Conservation (phyloP, 1,140 invertebrate genomes). For the Calliphora vicina region DNA sequence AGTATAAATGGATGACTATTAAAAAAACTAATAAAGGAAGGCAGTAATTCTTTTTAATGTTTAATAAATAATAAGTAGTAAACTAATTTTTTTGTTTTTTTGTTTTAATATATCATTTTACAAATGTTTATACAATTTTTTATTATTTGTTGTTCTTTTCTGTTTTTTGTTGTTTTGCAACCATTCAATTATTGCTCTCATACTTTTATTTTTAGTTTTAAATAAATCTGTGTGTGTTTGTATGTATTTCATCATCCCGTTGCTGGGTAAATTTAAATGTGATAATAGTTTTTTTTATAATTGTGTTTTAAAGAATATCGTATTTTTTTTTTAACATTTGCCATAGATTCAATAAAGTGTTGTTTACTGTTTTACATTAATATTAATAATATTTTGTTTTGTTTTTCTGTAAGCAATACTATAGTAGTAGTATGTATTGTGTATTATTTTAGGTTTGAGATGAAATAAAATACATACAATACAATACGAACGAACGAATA, state of each 20-base stretch:
- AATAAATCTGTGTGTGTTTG: background rate
- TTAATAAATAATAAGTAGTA: too few species aligned
- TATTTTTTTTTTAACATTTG: background rate
- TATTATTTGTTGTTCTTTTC: background rate
- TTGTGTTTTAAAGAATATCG: background rate
- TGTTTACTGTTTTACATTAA: background rate
- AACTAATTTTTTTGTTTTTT: too few species aligned
- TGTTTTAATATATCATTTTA: background rate
- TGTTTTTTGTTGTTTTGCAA: background rate
- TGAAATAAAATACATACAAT: constrained; percentile 12
- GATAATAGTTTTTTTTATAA: background rate
- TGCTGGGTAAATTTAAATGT: background rate
- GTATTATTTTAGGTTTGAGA: background rate
- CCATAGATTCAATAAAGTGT: background rate
- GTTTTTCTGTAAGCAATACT: background rate
- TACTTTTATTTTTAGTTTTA: background rate
- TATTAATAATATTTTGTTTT: background rate
- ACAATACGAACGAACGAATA: background rate
- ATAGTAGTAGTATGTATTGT: background rate
- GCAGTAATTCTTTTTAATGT: too few species aligned
- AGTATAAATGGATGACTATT: too few species aligned
- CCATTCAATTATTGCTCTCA: background rate
- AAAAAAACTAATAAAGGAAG: too few species aligned
- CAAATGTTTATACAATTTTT: constrained; percentile 5
- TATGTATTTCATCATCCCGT: background rate